phyloP scores from a whole-genome alignment of 2,797 vertebrate species.

The Linurgus olivaceus region DNA sequence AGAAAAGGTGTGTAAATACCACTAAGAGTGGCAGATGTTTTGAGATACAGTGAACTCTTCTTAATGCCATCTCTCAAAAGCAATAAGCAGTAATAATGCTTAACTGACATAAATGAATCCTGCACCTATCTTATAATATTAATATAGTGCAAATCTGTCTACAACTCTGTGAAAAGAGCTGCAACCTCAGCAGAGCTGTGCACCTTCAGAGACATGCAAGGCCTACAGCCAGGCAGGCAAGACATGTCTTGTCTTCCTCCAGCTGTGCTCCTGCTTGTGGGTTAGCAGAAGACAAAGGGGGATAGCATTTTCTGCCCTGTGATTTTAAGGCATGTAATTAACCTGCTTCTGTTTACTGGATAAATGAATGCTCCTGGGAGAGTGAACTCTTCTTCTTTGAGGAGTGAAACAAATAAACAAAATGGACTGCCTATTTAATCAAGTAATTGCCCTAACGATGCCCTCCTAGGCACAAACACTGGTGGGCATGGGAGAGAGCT shows the following conservation, averaged over 20 bases:
- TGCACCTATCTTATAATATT: neutral
- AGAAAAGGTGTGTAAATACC: neutral
- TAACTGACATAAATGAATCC: neutral
- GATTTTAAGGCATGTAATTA: conserved; percentile 35
- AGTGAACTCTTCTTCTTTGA: neutral
- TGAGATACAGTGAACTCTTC: neutral
- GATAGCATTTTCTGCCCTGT: neutral
- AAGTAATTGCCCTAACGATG: conserved; percentile 30
- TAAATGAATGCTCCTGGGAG: neutral
- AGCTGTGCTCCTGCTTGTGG: neutral
- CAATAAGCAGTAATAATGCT: neutral
- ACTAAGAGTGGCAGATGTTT: neutral
- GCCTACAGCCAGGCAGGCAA: neutral
- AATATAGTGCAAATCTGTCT: neutral
- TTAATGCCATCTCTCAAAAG: neutral
- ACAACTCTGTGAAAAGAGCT: neutral
- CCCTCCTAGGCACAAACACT: conserved; percentile 37
- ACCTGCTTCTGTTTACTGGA: conserved; percentile 34
- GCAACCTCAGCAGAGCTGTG: neutral
- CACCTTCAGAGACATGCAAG: neutral
- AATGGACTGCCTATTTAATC: conserved; percentile 45
- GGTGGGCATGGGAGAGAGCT: neutral
- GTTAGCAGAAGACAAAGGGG: neutral
- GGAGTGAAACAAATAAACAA: conserved; percentile 42
- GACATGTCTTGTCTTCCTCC: neutral